These are phyloP conservation scores for Andrena cerasifolii DNA, from an alignment of 1,140 invertebrate genomes.

Conservation along the genomic window DNA sequence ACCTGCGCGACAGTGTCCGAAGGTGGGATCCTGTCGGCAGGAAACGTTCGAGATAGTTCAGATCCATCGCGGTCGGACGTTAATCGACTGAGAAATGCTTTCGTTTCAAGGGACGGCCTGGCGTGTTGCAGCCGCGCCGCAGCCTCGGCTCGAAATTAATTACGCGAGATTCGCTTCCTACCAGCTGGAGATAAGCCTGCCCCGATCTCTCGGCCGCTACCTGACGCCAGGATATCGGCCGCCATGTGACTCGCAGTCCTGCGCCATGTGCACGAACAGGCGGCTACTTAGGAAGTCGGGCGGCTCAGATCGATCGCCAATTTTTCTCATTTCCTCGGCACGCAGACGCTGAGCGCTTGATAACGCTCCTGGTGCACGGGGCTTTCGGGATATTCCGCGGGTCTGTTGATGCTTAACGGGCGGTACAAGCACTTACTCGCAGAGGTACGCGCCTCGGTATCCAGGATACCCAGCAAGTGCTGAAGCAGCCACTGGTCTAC, in stretches of 20 bases:
- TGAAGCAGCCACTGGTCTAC: too few species aligned
- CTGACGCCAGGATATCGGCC: conserved; percentile 12
- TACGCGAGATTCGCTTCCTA: conserved; percentile 36
- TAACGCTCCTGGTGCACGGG: neutral
- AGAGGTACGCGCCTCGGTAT: too few species aligned
- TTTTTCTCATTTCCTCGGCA: neutral
- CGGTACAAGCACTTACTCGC: too few species aligned
- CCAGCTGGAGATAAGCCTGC: neutral
- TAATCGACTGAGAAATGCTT: conserved; percentile 44
- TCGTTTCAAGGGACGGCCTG: conserved; percentile 8
- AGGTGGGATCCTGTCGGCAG: neutral
- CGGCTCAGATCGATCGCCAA: neutral
- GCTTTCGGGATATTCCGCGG: neutral
- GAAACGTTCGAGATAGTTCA: conserved; percentile 16
- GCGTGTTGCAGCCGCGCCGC: neutral
- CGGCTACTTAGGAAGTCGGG: conserved; percentile 10
- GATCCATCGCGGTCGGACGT: conserved; percentile 1
- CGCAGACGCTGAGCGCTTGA: neutral
- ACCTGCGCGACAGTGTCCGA: neutral
- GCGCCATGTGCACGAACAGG: neutral
- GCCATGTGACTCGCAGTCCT: neutral
- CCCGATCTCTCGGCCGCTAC: neutral
- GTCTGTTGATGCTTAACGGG: conserved; percentile 3
- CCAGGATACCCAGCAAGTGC: neutral
- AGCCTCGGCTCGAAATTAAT: conserved; percentile 36